These are phyloP conservation scores for Heliconius sara DNA, from an alignment of 2,888 invertebrate genomes.

Conservation along the genomic window DNA sequence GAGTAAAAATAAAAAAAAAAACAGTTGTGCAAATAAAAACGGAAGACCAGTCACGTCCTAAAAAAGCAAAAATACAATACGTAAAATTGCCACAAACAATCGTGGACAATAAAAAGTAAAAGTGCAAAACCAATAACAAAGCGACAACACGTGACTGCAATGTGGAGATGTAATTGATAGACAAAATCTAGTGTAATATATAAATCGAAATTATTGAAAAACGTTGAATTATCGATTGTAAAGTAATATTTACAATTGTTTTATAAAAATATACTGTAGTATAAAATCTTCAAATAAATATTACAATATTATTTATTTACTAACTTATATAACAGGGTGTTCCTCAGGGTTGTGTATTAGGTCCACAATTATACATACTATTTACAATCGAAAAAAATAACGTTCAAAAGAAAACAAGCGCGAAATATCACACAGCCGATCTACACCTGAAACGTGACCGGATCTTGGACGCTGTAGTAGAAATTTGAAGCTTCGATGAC, in stretches of 20 bases:
- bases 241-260: not conserved
- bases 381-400: conserved; percentile 16
- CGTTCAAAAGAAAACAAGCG: conserved; percentile 1
- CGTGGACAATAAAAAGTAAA: conserved; percentile 9
- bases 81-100: conserved; percentile 17
- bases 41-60: not conserved
- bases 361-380: conserved; percentile 32
- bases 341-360: conserved; percentile 23
- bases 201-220: not conserved
- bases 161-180: conserved; percentile 1
- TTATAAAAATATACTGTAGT: not conserved
- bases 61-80: not conserved
- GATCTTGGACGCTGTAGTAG: conserved; percentile 87
- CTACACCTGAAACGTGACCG: conserved; percentile 75
- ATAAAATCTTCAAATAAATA: not conserved
- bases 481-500: conserved; percentile 93
- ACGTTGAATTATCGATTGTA: not conserved
- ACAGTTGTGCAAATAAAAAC: not conserved
- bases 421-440: conserved; percentile 10
- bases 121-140: conserved; percentile 26
- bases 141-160: conserved; percentile 25
- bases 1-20: not conserved
- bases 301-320: not conserved
- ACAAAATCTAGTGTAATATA: conserved; percentile 14
- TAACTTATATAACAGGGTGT: not conserved